Conservation (phyloP, 2,797 vertebrate species). For the Rhadinocentrus ornatus region DNA sequence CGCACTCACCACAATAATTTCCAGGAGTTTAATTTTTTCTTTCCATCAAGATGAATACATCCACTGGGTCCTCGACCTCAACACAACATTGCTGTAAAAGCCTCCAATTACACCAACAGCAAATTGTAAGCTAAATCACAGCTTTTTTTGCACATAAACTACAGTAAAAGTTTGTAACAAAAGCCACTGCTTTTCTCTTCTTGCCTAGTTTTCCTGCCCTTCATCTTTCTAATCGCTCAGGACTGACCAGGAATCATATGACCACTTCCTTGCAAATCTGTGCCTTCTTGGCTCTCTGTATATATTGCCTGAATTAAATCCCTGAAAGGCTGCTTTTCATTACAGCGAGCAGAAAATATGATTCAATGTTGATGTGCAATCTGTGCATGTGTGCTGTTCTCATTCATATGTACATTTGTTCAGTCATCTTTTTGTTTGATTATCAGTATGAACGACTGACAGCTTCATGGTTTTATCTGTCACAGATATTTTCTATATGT, state of each 20-base stretch:
- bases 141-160: not conserved
- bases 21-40: slow-evolving; percentile 20
- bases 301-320: slow-evolving; percentile 39
- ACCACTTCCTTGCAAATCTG: slow-evolving; percentile 51
- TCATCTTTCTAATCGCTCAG: slow-evolving; percentile 54
- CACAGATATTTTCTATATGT: not conserved
- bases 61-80: slow-evolving; percentile 23
- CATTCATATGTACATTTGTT: slow-evolving; percentile 2
- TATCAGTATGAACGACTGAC: not conserved
- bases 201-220: slow-evolving; percentile 26
- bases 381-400: not conserved
- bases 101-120: slow-evolving; percentile 5
- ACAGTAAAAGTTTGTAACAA: slow-evolving; percentile 24
- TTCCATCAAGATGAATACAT: slow-evolving; percentile 8
- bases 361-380: not conserved
- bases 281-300: slow-evolving; percentile 30
- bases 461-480: not conserved
- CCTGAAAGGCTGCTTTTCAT: slow-evolving; percentile 32
- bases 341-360: slow-evolving; percentile 6
- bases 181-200: slow-evolving; percentile 8
- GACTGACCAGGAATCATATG: slow-evolving; percentile 75
- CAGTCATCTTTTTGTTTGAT: not conserved
- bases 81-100: slow-evolving; percentile 5
- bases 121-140: slow-evolving; percentile 18
- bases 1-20: not conserved